A percentile compares a stretch with the other conserved stretches of the same genome.
These are phyloP conservation scores for Vannuccia rotundouncinata DNA, from an alignment of 2,888 invertebrate species.

Conservation along the genomic window DNA sequence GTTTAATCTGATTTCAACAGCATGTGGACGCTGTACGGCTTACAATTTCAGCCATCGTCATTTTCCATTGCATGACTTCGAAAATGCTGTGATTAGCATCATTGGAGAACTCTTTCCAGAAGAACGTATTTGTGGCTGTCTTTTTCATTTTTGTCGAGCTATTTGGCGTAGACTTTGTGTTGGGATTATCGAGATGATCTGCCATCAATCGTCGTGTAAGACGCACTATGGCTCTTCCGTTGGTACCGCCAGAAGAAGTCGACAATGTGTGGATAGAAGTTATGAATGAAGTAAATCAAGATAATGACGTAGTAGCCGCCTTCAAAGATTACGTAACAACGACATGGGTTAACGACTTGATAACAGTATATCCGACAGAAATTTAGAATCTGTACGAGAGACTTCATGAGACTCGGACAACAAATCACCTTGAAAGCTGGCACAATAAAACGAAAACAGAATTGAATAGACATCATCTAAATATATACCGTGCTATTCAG, in stretches of 20 bases:
- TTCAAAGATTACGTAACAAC: conserved; percentile 16
- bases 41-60: background rate
- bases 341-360: background rate
- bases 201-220: conserved; percentile 1
- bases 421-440: conserved; percentile 7
- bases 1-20: background rate
- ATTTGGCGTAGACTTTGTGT: background rate
- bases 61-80: background rate
- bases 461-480: background rate
- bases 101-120: background rate
- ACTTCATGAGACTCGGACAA: conserved; percentile 18
- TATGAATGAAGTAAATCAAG: background rate
- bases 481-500: background rate
- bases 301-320: background rate
- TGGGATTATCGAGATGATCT: conserved; percentile 15
- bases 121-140: background rate
- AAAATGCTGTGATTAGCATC: background rate
- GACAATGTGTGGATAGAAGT: background rate
- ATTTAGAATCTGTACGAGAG: background rate
- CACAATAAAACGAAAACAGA: background rate
- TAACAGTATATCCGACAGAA: background rate
- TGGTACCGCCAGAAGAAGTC: background rate
- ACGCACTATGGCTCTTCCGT: background rate
- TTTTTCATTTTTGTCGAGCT: background rate
- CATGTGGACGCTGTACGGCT: background rate